Evolutionary conservation across 2,797 vertebrate species (phyloP).

Genomic region (Chrosomus eos): DNA sequence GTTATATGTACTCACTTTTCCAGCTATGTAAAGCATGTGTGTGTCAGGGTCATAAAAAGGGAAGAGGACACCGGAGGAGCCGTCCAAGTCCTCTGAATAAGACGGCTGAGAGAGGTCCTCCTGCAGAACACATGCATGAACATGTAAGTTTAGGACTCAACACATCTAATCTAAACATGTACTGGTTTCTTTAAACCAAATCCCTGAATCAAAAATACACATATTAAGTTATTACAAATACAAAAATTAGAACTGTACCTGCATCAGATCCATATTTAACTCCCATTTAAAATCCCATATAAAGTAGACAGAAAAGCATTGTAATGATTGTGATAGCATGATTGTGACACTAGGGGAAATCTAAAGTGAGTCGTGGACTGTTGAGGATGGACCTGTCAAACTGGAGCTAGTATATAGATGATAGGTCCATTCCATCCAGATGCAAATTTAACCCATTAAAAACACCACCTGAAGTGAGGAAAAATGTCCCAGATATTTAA

Average conservation of each 20-base stretch:
- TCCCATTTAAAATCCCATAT: neutral
- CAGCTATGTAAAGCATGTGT: slow-evolving; percentile 95
- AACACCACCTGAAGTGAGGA: too few relatives aligned
- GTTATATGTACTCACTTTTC: slow-evolving; percentile 83
- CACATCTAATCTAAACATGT: neutral
- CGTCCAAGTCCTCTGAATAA: slow-evolving; percentile 91
- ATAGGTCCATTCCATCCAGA: neutral
- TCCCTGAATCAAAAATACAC: neutral
- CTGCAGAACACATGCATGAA: slow-evolving; percentile 65
- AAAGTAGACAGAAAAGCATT: neutral
- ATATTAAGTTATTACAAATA: neutral
- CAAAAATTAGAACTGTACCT: neutral
- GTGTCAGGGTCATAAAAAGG: slow-evolving; percentile 96
- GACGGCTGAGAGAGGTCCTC: slow-evolving; percentile 91
- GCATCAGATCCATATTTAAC: neutral
- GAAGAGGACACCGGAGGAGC: slow-evolving; percentile 92
- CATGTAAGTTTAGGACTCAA: neutral
- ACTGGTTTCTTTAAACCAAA: neutral
- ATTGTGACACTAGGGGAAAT: slow-evolving; percentile 3
- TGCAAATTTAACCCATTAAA: too few relatives aligned
- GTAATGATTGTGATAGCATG: neutral
- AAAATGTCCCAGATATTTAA: too few relatives aligned
- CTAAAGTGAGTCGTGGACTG: neutral
- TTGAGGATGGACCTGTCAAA: neutral
- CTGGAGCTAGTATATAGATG: neutral